phyloP scores from a whole-genome alignment of 2,797 vertebrate species.

The Emydoidea blandingii region DNA sequence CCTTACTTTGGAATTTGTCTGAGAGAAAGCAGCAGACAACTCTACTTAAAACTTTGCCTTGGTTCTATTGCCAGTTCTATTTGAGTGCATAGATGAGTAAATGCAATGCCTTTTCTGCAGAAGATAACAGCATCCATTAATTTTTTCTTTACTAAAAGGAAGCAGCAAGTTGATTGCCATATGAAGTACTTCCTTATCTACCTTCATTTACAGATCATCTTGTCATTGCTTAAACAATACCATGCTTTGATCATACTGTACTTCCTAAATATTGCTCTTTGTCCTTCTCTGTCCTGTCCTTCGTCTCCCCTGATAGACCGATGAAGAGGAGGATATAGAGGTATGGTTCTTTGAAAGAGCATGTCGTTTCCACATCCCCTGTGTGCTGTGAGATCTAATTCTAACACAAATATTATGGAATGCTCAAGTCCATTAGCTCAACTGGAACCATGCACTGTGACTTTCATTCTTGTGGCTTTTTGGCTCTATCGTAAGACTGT shows the following conservation, averaged over 20 bases:
- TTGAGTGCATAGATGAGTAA: background rate
- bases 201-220: conserved; percentile 34
- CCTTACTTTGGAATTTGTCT: background rate
- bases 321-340: conserved; percentile 93
- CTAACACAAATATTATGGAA: conserved; percentile 47
- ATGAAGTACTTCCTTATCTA: background rate
- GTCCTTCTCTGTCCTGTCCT: conserved; percentile 75
- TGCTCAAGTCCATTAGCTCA: conserved; percentile 2
- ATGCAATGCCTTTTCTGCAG: no score
- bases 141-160: background rate
- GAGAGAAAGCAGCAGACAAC: background rate
- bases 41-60: background rate
- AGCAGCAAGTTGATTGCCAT: background rate
- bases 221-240: conserved; percentile 34
- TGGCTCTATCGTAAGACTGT: conserved; percentile 1
- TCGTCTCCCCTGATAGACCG: conserved; percentile 86
- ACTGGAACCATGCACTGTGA: conserved; percentile 35
- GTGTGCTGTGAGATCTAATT: conserved; percentile 68
- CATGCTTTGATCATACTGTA: conserved; percentile 38
- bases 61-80: background rate
- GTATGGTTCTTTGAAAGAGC: conserved; percentile 81
- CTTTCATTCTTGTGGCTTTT: conserved; percentile 35
- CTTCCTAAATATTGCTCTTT: conserved; percentile 77
- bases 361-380: conserved; percentile 32
- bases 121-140: no score